These are phyloP conservation scores for Trissolcus japonicus DNA, from an alignment of 2,888 invertebrate species.

Conservation along the genomic window DNA sequence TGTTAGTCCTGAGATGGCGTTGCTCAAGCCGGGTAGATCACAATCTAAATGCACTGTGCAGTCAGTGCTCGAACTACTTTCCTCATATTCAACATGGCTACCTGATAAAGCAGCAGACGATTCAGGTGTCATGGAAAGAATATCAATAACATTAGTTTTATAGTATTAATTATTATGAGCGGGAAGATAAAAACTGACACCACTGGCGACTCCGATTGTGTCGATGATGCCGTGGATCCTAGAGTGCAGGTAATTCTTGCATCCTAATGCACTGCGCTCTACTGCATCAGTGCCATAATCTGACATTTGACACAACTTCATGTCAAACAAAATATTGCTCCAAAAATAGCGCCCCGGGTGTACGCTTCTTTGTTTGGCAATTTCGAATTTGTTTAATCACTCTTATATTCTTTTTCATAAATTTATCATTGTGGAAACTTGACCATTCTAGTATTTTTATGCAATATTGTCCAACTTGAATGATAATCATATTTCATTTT, in stretches of 20 bases:
- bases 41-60: constrained; percentile 20
- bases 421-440: not conserved
- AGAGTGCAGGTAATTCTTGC: constrained; percentile 83
- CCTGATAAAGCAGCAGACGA: constrained; percentile 73
- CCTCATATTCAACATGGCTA: constrained; percentile 71
- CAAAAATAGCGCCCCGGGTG: constrained; percentile 3
- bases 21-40: not conserved
- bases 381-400: not conserved
- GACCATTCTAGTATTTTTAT: not conserved
- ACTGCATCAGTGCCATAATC: not conserved
- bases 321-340: constrained; percentile 40
- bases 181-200: constrained; percentile 56
- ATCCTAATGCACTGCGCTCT: not conserved
- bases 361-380: too few relatives aligned
- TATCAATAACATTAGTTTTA: constrained; percentile 67
- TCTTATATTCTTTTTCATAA: not conserved
- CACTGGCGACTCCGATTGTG: constrained; percentile 67
- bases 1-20: constrained; percentile 20
- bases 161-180: constrained; percentile 63
- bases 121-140: constrained; percentile 71
- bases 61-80: constrained; percentile 23
- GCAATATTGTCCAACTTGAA: not conserved
- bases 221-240: constrained; percentile 85
- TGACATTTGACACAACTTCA: constrained; percentile 48
- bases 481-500: too few relatives aligned